Evolutionary conservation across 2,888 invertebrate genomes (phyloP).

Genomic region (Cyrtodaria siliqua): DNA sequence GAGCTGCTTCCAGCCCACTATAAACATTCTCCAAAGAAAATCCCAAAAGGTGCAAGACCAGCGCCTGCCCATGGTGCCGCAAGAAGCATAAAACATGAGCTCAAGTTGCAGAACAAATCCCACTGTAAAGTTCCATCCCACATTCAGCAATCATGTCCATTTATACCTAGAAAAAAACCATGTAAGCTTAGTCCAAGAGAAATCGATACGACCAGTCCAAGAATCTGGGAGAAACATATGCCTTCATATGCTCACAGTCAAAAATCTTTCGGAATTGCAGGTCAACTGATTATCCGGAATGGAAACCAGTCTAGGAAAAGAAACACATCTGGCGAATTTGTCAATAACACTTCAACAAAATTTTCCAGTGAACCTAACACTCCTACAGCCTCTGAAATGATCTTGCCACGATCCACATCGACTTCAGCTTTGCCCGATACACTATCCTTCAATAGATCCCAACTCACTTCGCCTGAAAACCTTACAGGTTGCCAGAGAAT

Average conservation of each 20-base stretch:
- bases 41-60: conserved; percentile 32
- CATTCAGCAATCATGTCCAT: conserved; percentile 48
- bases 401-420: background rate
- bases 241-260: conserved; percentile 63
- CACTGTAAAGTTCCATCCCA: conserved; percentile 16
- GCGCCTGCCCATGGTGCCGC: conserved; percentile 51
- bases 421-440: background rate
- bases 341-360: background rate
- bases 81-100: conserved; percentile 31
- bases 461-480: no score
- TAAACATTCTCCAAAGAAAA: conserved; percentile 30
- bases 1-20: conserved; percentile 49
- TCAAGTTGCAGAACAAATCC: conserved; percentile 44
- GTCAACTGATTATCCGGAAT: conserved; percentile 63
- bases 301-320: conserved; percentile 4
- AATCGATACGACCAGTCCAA: conserved; percentile 7
- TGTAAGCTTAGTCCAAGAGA: conserved; percentile 19
- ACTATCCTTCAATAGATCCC: no score
- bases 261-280: conserved; percentile 69
- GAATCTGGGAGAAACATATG: conserved; percentile 23
- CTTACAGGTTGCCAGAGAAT: background rate
- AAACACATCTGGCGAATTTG: background rate
- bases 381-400: background rate
- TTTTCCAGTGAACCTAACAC: conserved; percentile 30
- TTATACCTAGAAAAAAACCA: conserved; percentile 29